Conservation (phyloP, 1,140 invertebrate genomes). For the Pseudomyrmex pallidus region DNA sequence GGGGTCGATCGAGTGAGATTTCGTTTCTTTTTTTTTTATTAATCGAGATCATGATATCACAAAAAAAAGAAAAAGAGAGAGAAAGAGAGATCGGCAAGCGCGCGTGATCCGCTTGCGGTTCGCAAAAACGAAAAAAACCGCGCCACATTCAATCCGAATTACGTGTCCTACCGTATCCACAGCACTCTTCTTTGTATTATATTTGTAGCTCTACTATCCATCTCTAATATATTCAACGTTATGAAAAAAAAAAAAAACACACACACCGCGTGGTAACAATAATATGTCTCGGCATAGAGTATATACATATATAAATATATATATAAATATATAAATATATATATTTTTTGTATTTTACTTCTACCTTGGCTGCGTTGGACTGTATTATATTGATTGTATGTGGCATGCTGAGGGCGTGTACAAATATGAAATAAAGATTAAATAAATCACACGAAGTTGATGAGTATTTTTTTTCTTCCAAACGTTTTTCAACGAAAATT, state of each 20-base stretch:
- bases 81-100: constrained; percentile 7
- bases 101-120: constrained; percentile 33
- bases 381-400: constrained; percentile 81
- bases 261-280: constrained; percentile 72
- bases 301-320: constrained; percentile 69
- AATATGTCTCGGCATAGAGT: constrained; percentile 72
- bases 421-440: constrained; percentile 80
- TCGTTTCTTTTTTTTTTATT: background rate
- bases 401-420: constrained; percentile 81
- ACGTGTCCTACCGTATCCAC: constrained; percentile 72
- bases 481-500: background rate
- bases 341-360: constrained; percentile 81
- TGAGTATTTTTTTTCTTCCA: background rate
- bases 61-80: constrained; percentile 13
- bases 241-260: constrained; percentile 64
- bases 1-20: constrained; percentile 14
- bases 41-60: background rate
- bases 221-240: constrained; percentile 74
- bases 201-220: constrained; percentile 71
- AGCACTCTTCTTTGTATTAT: constrained; percentile 78
- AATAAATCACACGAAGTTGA: constrained; percentile 71
- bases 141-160: constrained; percentile 71
- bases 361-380: constrained; percentile 80
- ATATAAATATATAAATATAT: constrained; percentile 73
- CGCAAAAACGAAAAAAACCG: constrained; percentile 27